phyloP scores from a whole-genome alignment of 2,113 vertebrate genomes.

The Thomomys bottae region DNA sequence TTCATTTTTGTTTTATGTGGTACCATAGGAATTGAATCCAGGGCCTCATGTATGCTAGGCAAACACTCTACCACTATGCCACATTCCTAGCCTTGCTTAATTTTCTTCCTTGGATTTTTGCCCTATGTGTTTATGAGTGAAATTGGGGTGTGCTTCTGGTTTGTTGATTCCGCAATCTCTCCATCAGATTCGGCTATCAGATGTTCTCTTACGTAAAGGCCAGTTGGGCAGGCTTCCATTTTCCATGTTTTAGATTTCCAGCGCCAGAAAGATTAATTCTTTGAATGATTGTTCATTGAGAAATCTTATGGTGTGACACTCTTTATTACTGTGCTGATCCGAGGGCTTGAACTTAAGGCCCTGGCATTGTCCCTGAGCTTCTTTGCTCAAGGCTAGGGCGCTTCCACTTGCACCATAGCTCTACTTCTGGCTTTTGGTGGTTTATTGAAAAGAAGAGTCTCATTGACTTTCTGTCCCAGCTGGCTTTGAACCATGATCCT shows the following conservation, averaged over 20 bases:
- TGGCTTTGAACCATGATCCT: no score
- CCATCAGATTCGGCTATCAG: constrained; percentile 9
- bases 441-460: no score
- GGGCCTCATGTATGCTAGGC: no score
- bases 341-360: no score
- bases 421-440: no score
- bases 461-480: no score
- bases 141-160: neutral
- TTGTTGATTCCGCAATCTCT: constrained; percentile 49
- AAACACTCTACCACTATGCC: no score
- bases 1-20: no score
- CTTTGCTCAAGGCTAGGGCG: no score
- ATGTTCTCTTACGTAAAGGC: constrained; percentile 7
- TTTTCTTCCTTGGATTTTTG: neutral
- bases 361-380: no score
- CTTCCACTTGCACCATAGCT: no score
- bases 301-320: neutral
- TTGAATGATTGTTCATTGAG: neutral
- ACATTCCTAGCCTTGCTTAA: constrained; percentile 1
- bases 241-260: neutral
- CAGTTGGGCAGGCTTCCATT: neutral
- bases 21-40: no score
- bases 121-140: constrained; percentile 13
- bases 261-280: neutral
- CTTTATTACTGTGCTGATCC: neutral